Percentiles rank a stretch among this genome's conserved stretches.
phyloP scores from a whole-genome alignment of 1,140 invertebrate species.

The Lysiphlebus fabarum region DNA sequence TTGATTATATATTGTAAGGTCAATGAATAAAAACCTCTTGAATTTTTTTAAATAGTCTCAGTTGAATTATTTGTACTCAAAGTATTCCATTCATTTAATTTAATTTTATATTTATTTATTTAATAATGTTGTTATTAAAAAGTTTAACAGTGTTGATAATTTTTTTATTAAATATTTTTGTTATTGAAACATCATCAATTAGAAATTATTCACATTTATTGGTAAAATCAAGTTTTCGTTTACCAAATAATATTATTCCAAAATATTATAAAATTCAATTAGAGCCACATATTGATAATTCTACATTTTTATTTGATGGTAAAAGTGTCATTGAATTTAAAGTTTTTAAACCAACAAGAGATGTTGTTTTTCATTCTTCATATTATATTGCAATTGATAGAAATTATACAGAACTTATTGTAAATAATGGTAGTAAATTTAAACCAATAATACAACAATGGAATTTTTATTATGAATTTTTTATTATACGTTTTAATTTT shows the following conservation, averaged over 20 bases:
- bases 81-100: too few relatives aligned
- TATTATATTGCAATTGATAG: slow-evolving; percentile 19
- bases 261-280: slow-evolving; percentile 22
- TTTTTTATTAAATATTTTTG: too few relatives aligned
- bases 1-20: too few relatives aligned
- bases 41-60: too few relatives aligned
- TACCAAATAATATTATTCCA: slow-evolving; percentile 25
- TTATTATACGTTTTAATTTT: slow-evolving; percentile 16
- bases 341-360: slow-evolving; percentile 15
- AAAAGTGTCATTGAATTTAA: slow-evolving; percentile 18
- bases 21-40: too few relatives aligned
- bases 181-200: too few relatives aligned
- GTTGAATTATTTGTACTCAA: too few relatives aligned
- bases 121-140: too few relatives aligned
- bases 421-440: neutral
- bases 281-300: slow-evolving; percentile 22
- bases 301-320: slow-evolving; percentile 27
- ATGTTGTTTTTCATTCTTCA: slow-evolving; percentile 24
- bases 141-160: too few relatives aligned
- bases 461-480: slow-evolving; percentile 17
- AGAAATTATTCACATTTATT: neutral
- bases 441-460: slow-evolving; percentile 15
- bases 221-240: slow-evolving; percentile 13
- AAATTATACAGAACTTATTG: slow-evolving; percentile 17
- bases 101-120: too few relatives aligned